Percentiles rank a stretch among this genome's conserved stretches.
Evolutionary conservation across 1,140 invertebrate genomes (phyloP).

Genomic region (Papilio helenus): DNA sequence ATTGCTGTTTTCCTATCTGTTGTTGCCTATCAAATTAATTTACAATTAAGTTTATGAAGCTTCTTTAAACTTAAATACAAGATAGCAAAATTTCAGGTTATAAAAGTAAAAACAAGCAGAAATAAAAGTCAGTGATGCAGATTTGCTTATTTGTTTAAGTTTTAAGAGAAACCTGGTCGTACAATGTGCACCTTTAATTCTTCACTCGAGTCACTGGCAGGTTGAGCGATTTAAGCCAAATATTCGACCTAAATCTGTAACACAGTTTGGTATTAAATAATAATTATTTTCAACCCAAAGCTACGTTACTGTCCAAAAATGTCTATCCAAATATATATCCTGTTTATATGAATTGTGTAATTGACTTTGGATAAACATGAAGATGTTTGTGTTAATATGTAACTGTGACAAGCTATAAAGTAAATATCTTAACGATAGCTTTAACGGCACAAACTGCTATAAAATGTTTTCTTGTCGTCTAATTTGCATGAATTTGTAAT

Average conservation of each 20-base stretch:
- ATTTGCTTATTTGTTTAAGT: not conserved
- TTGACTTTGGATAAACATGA: not conserved
- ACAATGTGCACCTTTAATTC: conserved; percentile 1
- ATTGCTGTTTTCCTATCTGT: not conserved
- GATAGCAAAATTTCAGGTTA: not conserved
- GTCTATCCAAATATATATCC: not conserved
- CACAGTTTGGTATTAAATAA: conserved; percentile 7
- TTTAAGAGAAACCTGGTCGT: not conserved
- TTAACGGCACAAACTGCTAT: conserved; percentile 32
- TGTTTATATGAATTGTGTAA: not conserved
- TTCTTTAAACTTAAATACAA: not conserved
- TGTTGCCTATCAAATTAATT: not conserved
- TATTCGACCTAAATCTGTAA: conserved; percentile 1
- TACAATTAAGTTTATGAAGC: not conserved
- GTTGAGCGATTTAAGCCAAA: not conserved
- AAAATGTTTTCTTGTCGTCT: conserved; percentile 35
- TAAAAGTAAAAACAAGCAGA: not conserved
- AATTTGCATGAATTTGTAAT: conserved; percentile 41
- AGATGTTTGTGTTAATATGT: conserved; percentile 1
- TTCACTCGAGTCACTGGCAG: not conserved
- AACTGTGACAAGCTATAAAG: conserved; percentile 30
- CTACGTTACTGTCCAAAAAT: not conserved
- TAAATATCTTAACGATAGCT: conserved; percentile 24
- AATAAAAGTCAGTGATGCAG: not conserved
- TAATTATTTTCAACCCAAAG: not conserved